phyloP scores from a whole-genome alignment of 1,140 invertebrate genomes.

The Heliothis subflexa region DNA sequence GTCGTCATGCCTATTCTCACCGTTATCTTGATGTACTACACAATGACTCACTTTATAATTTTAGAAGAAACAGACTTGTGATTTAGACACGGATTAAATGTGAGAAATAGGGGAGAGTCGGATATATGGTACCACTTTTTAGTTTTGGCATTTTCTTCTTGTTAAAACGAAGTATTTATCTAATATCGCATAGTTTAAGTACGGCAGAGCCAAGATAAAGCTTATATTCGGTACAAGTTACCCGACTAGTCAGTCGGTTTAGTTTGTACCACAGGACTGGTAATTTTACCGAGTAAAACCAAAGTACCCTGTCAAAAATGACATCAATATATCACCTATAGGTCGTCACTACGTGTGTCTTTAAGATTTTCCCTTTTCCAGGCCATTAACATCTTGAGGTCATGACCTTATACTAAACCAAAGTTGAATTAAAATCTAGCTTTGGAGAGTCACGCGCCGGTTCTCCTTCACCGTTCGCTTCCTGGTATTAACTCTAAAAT shows the following conservation, averaged over 20 bases:
- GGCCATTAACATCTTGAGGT: not conserved
- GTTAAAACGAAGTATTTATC: no score
- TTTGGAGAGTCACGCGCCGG: not conserved
- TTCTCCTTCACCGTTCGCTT: not conserved
- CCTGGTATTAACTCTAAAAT: not conserved
- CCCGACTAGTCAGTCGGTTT: no score
- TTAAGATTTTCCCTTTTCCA: not conserved
- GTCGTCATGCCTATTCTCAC: no score
- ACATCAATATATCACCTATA: not conserved
- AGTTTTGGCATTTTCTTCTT: no score
- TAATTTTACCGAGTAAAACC: no score
- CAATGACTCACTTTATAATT: not conserved
- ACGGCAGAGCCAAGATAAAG: no score
- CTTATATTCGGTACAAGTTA: no score
- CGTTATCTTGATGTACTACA: conserved; percentile 4
- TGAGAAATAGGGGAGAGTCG: no score
- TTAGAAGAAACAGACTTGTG: not conserved
- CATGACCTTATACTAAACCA: not conserved
- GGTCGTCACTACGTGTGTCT: not conserved
- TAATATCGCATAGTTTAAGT: no score
- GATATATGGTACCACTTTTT: no score
- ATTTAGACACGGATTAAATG: no score
- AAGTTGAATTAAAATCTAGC: conserved; percentile 8
- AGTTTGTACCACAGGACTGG: no score
- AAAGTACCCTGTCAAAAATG: not conserved